Base-by-base conservation (phyloP, 1,140 invertebrate species). In the Drosophila busckii region DNA sequence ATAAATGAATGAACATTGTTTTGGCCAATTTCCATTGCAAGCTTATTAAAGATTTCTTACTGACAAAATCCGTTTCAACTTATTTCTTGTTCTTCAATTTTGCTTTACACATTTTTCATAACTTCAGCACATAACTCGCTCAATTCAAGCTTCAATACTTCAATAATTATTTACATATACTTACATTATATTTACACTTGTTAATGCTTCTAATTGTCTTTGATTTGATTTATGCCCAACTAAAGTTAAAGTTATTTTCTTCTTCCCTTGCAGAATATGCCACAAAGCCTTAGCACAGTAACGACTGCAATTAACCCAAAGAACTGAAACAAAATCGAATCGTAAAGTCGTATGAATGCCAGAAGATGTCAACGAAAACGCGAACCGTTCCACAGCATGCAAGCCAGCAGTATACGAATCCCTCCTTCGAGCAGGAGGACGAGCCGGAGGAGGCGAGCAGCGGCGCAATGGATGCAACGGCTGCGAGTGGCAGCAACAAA, bases 401-500 rank as follows among this genome's bases (percentile, higher is more conserved):
- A 15, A 66, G 68, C 15, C 60, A 84, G 26, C 80, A 84, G 53
- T 84, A 84, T 44, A 84, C 73, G 37, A 84, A 84, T 63, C 82
- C 80, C n/a, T 84, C 80, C 52, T 84, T 75, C 25, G 80, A 84
- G 31, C 80, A 75, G 69, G 80, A 84, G 10, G 49, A 25, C 54
- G 66, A 61, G 28, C 20, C 49, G 17, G 35, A 40, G 10, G 22
- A 4, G 23, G 55, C 49, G n/a, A 5, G n/a, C n/a, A n/a, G n/a
- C n/a, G n/a, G 45, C 8, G 3, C 45, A 37, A 22, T 20, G 44
- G 6, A 9, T 7, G 16, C 23, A 26, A 2, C 13, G 6, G 13
- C 23, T 38, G 28, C 19, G 9, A 44, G 41, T 12, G 41, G 42
- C 10, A 25, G 23, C 9, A 40, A 1, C n/a, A 12, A 19, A 25